Evolutionary conservation across 1,140 invertebrate species (phyloP).

Genomic region (Ips typographus): DNA sequence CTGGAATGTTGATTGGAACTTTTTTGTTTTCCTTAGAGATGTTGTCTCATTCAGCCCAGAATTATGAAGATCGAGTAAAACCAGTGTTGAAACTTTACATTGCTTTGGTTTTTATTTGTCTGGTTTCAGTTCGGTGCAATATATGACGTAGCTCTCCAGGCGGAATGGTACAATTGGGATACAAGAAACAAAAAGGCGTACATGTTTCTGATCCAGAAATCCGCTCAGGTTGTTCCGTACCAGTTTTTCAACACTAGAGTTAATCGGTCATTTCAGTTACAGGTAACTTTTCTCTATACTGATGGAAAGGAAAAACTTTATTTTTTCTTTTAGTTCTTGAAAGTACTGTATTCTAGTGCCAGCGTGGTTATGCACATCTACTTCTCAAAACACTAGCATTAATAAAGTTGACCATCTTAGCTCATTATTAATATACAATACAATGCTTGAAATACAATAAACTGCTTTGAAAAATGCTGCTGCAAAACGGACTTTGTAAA

Average conservation of each 20-base stretch:
- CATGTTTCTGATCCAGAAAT: conserved; percentile 3
- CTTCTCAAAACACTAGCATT: neutral
- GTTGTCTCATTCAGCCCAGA: neutral
- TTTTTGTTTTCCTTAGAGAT: neutral
- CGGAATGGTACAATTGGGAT: conserved; percentile 10
- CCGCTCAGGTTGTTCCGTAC: neutral
- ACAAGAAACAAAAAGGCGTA: conserved; percentile 2
- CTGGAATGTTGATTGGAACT: neutral
- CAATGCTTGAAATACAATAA: too few relatives aligned
- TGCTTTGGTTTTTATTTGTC: neutral
- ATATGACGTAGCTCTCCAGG: neutral
- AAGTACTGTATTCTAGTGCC: neutral
- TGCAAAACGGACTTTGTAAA: too few relatives aligned
- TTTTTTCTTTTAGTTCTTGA: neutral
- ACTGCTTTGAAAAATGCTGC: too few relatives aligned
- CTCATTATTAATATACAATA: too few relatives aligned
- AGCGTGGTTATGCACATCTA: neutral
- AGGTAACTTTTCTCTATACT: conserved; percentile 3
- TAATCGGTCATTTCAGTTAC: conserved; percentile 1
- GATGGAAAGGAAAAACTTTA: neutral
- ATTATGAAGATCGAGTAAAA: conserved; percentile 7
- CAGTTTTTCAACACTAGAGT: conserved; percentile 5
- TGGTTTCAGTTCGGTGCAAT: conserved; percentile 8
- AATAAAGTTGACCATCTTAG: too few relatives aligned
- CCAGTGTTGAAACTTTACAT: neutral